Evolutionary conservation across 2,797 vertebrate species (phyloP).

Genomic region (Callimico goeldii): DNA sequence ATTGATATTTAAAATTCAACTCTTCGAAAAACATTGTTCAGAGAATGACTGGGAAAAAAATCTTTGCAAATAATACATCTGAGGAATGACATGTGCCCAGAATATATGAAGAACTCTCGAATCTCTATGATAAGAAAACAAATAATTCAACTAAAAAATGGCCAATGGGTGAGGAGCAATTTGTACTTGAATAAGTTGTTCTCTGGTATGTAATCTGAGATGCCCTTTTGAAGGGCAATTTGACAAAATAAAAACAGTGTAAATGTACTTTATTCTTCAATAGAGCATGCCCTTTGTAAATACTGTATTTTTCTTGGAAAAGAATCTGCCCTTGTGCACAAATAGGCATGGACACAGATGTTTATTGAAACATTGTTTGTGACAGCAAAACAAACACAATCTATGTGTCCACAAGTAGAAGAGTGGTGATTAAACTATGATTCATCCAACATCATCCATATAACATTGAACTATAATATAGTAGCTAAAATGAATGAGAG

Average conservation of each 20-base stretch:
- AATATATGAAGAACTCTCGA: not conserved
- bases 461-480: not conserved
- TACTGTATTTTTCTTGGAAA: not conserved
- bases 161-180: not conserved
- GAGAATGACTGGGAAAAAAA: not conserved
- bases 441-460: not conserved
- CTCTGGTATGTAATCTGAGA: not conserved
- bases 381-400: not conserved
- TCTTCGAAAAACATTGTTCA: not conserved
- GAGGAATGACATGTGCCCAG: not conserved
- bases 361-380: not conserved
- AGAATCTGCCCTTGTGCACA: not conserved
- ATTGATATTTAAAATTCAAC: not conserved
- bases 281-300: not conserved
- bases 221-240: not conserved
- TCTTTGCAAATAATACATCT: not conserved
- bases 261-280: conserved; percentile 9
- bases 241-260: not conserved
- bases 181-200: not conserved
- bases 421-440: not conserved
- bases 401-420: conserved; percentile 7
- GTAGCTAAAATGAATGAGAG: conserved; percentile 8
- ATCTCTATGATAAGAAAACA: not conserved
- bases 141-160: not conserved
- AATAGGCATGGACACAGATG: not conserved